These are phyloP conservation scores for Tolmerus cingulatus DNA, from an alignment of 2,888 invertebrate genomes.

Conservation along the genomic window DNA sequence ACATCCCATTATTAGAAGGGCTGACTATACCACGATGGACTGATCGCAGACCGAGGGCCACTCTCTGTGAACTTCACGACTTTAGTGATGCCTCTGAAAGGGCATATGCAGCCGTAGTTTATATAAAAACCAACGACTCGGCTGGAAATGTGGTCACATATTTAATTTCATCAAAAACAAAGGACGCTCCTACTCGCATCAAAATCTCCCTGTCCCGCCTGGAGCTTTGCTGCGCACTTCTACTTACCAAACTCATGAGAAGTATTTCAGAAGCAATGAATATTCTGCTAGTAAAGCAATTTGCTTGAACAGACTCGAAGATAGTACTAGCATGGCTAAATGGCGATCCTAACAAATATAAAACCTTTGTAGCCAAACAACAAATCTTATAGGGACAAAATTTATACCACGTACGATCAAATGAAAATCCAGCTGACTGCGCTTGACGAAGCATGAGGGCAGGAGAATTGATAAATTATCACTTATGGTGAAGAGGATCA, in stretches of 20 bases:
- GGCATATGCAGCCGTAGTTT: not conserved
- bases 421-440: slow-evolving; percentile 49
- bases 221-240: no score
- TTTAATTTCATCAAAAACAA: not conserved
- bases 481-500: slow-evolving; percentile 51
- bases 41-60: not conserved
- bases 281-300: no score
- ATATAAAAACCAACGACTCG: not conserved
- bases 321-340: not conserved
- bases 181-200: not conserved
- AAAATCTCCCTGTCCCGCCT: no score
- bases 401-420: not conserved
- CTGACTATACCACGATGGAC: not conserved
- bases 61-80: not conserved
- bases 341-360: not conserved
- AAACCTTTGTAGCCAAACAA: not conserved
- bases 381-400: not conserved
- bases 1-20: not conserved
- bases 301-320: not conserved
- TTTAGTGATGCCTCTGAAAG: not conserved
- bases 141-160: no score
- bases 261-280: no score
- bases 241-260: no score
- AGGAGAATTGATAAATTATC: slow-evolving; percentile 32
- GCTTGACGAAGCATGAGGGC: slow-evolving; percentile 48